These are phyloP conservation scores for Tenthredo scrophulariae DNA, from an alignment of 2,888 invertebrate genomes.

Conservation along the genomic window DNA sequence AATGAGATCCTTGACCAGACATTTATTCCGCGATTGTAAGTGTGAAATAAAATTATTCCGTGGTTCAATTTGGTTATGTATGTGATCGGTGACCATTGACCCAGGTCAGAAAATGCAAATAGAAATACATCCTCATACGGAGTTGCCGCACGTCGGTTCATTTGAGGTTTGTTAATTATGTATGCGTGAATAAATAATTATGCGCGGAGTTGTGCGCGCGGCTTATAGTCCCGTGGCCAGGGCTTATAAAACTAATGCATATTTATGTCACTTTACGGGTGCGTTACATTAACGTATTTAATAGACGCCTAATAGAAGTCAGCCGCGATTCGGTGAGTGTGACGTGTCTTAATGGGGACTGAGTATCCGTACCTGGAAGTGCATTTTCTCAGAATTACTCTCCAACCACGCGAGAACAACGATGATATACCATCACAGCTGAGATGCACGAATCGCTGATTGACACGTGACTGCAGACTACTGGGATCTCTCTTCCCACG, in stretches of 20 bases:
- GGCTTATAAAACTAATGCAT: constrained; percentile 55
- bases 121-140: constrained; percentile 50
- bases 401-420: not conserved
- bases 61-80: constrained; percentile 50
- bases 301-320: constrained; percentile 36
- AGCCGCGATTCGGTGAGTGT: constrained; percentile 10
- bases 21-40: constrained; percentile 8
- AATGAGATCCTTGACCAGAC: not conserved
- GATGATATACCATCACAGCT: not conserved
- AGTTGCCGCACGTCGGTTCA: constrained; percentile 42
- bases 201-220: constrained; percentile 61
- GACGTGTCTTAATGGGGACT: constrained; percentile 14
- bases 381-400: constrained; percentile 33
- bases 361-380: not conserved
- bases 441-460: constrained; percentile 11
- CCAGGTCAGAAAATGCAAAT: constrained; percentile 59
- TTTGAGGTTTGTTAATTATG: constrained; percentile 65
- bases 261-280: constrained; percentile 55
- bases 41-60: constrained; percentile 46
- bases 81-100: constrained; percentile 57
- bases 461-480: constrained; percentile 24
- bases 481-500: not conserved
- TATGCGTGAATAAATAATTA: constrained; percentile 66
- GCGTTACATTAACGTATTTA: constrained; percentile 29
- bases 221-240: constrained; percentile 29